A percentile compares a stretch with the other conserved stretches of the same genome.
Evolutionary conservation across 2,888 invertebrate genomes (phyloP).

Genomic region (Didymodactylos carnosus): DNA sequence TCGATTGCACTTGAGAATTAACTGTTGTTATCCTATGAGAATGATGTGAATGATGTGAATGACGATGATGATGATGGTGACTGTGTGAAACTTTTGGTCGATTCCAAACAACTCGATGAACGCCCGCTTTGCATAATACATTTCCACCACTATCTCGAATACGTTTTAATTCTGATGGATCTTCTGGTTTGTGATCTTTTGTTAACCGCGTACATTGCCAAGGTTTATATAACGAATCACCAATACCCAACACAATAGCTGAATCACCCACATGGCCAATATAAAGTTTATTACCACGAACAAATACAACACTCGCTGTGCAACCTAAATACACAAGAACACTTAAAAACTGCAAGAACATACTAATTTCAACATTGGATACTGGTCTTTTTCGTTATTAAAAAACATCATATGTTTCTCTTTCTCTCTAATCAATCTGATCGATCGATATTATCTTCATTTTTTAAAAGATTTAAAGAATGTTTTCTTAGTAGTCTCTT

Average conservation of each 20-base stretch:
- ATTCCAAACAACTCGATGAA: conserved; percentile 90
- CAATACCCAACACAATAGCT: conserved; percentile 59
- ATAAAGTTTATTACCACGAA: conserved; percentile 69
- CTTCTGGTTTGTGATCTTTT: conserved; percentile 82
- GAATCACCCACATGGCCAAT: conserved; percentile 98
- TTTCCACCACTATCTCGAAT: conserved; percentile 44
- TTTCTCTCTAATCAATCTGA: too few relatives aligned
- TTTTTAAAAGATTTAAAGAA: background rate
- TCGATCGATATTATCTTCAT: too few relatives aligned
- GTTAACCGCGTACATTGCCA: conserved; percentile 18
- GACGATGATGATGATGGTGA: background rate
- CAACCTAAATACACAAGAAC: background rate
- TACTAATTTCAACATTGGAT: too few relatives aligned
- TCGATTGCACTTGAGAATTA: conserved; percentile 68
- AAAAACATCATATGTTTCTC: too few relatives aligned
- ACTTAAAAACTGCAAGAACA: too few relatives aligned
- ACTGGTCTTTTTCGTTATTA: too few relatives aligned
- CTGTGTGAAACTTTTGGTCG: conserved; percentile 42
- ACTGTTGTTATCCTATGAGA: conserved; percentile 40
- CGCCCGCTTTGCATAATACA: conserved; percentile 54
- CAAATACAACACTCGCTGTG: conserved; percentile 83
- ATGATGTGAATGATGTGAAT: background rate
- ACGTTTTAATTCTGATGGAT: conserved; percentile 55
- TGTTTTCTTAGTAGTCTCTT: background rate
- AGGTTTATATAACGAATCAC: conserved; percentile 1